Evolutionary conservation across 2,888 invertebrate genomes (phyloP), one percentile per base, ranked within the genome.

Genomic region (Drosophila kuntzei): DNA sequence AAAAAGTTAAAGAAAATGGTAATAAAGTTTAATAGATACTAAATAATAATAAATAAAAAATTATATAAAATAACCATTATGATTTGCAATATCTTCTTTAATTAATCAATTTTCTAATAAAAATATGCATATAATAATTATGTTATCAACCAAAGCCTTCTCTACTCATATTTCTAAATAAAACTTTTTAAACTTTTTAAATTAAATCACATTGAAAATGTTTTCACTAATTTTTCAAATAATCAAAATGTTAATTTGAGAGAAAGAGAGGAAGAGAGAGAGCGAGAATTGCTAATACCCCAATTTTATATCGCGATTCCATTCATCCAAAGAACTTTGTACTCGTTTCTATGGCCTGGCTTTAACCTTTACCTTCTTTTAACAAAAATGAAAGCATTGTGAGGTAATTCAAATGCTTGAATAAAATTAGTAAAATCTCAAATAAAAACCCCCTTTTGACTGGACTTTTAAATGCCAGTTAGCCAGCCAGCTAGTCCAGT

Each of bases 401-500:
- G 18, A 14, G 18, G 47, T 62, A 27, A 57, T 37, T 9, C 39
- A 53, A 49, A 22, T 59, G 37, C 51, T 64, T 51, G 18, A 50
- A 12, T 51, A 47, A 57, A 55, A 54, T 32, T 12, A 44, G 34
- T 20, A 20, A 7, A 43, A 32, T 44, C 27, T 14, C 16, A 61
- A 57, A 57, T 16, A 44, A 22, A 57, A 57, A 39, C 14, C 9
- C 18, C 41, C 18, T n/a, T 50, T 49, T 58, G 47, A 46, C 36
- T 51, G 53, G 14, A 67, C 46, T 47, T 41, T 75, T 76, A 79
- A 79, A 79, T 79, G 78, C 67, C 78, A 76, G 80, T 72, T 79
- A 62, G 67, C 32, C 57, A 32, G 68, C 20, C 68, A 25, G 67
- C 27, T 72, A 44, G 59, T 60, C 29, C 58, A 54, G 55, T 55